Evolutionary conservation across 2,888 invertebrate species (phyloP), one percentile per base, ranked within the genome.

Genomic region (Mystacides longicornis): DNA sequence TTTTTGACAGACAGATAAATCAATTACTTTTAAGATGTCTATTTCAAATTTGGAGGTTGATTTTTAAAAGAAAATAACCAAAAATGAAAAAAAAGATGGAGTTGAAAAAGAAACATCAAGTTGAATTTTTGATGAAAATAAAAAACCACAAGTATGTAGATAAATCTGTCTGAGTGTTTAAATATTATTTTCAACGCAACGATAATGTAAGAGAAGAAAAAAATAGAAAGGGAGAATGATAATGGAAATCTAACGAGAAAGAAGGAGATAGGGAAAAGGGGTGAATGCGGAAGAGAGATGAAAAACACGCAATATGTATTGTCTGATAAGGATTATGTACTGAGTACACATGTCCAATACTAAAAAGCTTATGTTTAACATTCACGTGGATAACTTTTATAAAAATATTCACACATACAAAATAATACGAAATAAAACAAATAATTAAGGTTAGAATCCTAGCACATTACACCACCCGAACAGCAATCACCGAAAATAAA

Each of bases 291-390:
- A 49, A 54, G 54, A 22, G 50, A 49, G 54, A 54, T 49, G 21
- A 22, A 47, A 18, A n/a, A 45, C 47, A 42, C 49, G 54, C 54
- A 50, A 54, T 54, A 54, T 22, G 54, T 54, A 48, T 21, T 23
- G 23, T 48, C 23, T 48, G 54, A 54, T 54, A 54, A 54, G 54
- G 45, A 54, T 45, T 54, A 19, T 45, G 51, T 51, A 55, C 55
- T 46, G 27, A 23, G 51, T 55, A 55, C 55, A 51, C 47, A 31
- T 27, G 22, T 20, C 50, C 18, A 22, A 27, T 56, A 52, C 52
- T 52, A 53, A 55, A 51, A 52, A 43, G 49, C 54, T 42, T 45
- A 45, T 54, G 54, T 49, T 48, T 23, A n/a, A 37, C 14, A 33
- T 49, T 42, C 54, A 56, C 52, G 56, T 56, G 56, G 50, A 45